Base-by-base conservation (phyloP, 2,113 vertebrate species). In the Lepisosteus osseus region DNA sequence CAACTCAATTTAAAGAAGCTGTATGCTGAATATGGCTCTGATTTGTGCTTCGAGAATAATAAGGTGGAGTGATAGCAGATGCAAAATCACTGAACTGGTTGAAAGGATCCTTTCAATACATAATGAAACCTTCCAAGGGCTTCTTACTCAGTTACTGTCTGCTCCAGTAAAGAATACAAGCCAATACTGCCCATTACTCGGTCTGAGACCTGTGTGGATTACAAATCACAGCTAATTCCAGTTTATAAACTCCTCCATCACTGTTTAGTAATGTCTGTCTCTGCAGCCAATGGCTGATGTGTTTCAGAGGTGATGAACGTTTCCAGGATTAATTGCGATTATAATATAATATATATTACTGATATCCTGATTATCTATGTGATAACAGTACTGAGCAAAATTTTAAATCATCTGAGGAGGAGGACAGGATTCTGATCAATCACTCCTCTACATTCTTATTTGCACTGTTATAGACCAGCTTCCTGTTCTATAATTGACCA, bases 61-160 rank as follows among this genome's bases (percentile, higher is more conserved):
- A 15, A 59, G 57, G 57, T 15, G 57, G 5, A 6, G 57, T 6
- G 5, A 13, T 13, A 4, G 14, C n/a, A 15, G n/a, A 65, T 17
- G 41, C n/a, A 43, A 65, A 65, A 41, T 43, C 29, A 65, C 62
- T 6, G 62, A 65, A 12, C 41, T 43, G 41, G 67, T 12, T 40
- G n/a, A 69, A 43, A 41, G 17, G 56, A 42, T 69, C 68, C 17
- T 11, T 69, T 42, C 47, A 40, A 57, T 42, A 14, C 40, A 57
- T 57, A 69, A 69, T 69, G 68, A 69, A 57, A 69, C 14, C 68
- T 54, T 55, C 8, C 17, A 41, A 56, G 54, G 42, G 44, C n/a
- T 54, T 57, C 14, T 69, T 57, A 69, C 56, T 69, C 55, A 57
- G 54, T 69, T 69, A 57, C n/a, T 69, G 54, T 57, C 68, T 56